Percentiles rank a stretch among this genome's conserved stretches.
Conservation (phyloP, 2,888 invertebrate species). For the Acanthopleura granulata region DNA sequence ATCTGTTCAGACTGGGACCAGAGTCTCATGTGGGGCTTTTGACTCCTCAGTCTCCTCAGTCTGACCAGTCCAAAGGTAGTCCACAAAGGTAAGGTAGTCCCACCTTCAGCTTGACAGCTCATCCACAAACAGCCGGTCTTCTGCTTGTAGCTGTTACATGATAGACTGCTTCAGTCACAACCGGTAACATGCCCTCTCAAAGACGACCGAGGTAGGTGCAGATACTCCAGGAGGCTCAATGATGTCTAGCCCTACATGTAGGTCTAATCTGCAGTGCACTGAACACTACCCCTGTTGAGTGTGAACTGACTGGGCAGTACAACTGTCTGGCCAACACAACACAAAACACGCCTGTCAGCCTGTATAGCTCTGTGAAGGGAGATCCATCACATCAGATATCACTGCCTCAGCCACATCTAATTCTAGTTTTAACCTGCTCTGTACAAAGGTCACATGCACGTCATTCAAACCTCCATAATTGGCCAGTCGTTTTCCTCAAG, state of each 20-base stretch:
- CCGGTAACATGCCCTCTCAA: too few relatives aligned
- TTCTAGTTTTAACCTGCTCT: slow-evolving; percentile 10
- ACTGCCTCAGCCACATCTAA: not conserved
- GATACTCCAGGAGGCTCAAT: too few relatives aligned
- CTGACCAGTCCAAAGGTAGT: too few relatives aligned
- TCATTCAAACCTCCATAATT: slow-evolving; percentile 19
- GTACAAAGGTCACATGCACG: slow-evolving; percentile 10
- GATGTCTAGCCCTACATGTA: not conserved
- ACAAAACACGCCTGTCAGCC: not conserved
- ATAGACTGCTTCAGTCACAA: too few relatives aligned
- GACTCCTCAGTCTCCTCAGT: too few relatives aligned
- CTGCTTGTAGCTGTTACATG: too few relatives aligned
- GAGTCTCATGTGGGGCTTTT: too few relatives aligned
- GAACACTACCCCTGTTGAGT: not conserved
- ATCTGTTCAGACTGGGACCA: too few relatives aligned
- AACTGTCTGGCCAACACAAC: not conserved
- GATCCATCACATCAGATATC: not conserved
- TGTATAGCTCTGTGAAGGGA: not conserved
- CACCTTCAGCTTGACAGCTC: too few relatives aligned
- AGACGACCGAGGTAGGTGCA: too few relatives aligned
- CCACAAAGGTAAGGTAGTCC: too few relatives aligned
- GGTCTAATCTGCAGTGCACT: not conserved
- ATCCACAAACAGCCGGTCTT: too few relatives aligned
- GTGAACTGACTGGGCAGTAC: not conserved
- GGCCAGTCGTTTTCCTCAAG: slow-evolving; percentile 17